Conservation (phyloP, 2,113 vertebrate genomes). For the Syngnathus floridae region DNA sequence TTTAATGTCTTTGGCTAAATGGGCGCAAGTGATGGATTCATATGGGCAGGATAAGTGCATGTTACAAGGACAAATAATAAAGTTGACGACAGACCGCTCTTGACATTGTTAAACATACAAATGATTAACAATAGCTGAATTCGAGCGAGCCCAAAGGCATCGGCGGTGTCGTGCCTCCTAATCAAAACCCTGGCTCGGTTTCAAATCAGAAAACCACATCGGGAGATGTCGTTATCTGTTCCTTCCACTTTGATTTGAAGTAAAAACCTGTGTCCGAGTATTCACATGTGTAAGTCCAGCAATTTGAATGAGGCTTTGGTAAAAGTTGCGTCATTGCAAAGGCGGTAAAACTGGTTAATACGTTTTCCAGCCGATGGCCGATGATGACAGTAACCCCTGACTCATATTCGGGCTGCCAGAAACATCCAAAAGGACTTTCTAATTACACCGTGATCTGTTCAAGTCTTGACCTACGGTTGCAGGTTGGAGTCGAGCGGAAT, state of each 20-base stretch:
- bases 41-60: slow-evolving; percentile 29
- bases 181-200: slow-evolving; percentile 1
- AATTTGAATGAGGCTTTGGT: background rate
- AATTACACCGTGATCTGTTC: slow-evolving; percentile 10
- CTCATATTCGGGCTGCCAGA: slow-evolving; percentile 19
- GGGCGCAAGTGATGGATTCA: slow-evolving; percentile 45
- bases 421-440: slow-evolving; percentile 17
- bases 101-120: slow-evolving; percentile 45
- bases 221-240: background rate
- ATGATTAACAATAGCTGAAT: slow-evolving; percentile 15
- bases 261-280: background rate
- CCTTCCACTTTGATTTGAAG: slow-evolving; percentile 8
- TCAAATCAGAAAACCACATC: slow-evolving; percentile 26
- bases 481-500: slow-evolving; percentile 33
- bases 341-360: background rate
- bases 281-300: slow-evolving; percentile 14
- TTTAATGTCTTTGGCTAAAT: slow-evolving; percentile 51
- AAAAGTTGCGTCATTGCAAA: slow-evolving; percentile 3
- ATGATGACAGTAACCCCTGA: slow-evolving; percentile 32
- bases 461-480: slow-evolving; percentile 11
- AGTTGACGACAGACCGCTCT: slow-evolving; percentile 40
- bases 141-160: background rate
- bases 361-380: slow-evolving; percentile 13
- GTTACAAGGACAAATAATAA: slow-evolving; percentile 30
- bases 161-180: slow-evolving; percentile 3